Evolutionary conservation across 2,888 invertebrate genomes (phyloP), one percentile per base, ranked within the genome.

Genomic region (Eretmocerus hayati): DNA sequence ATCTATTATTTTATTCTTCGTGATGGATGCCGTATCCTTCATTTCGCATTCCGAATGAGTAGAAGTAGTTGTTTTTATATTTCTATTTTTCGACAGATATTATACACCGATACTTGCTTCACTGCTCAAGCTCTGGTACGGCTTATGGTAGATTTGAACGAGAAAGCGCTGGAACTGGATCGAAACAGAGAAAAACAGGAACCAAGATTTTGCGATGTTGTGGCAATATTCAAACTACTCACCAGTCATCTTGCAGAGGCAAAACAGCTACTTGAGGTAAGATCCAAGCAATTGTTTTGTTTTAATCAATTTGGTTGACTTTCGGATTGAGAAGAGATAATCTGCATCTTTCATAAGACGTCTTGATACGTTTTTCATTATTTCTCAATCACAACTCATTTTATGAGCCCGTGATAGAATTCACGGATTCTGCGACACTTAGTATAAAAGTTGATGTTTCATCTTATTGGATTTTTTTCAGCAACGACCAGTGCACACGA

Each of bases 111-210:
- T 72, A 87, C 91, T 38, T 85, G 87, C 67, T 90, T 89, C 72
- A 84, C 89, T 45, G 87, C 89, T 50, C 86, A 90, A 74, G 90
- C 91, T 19, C 75, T 93, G 44, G 87, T 91, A 52, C 81, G 89
- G 59, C 78, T 91, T 53, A 85, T 90, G 81, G 77, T 90, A 59
- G 86, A 86, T 71, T 77, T 83, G 60, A 78, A 80, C 60, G 77
- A 77, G 53, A 81, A 81, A 56, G 76, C 76, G 18, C 71, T 76
- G 50, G 77, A 77, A 59, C 70, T 72, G 57, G 68, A 68, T 58
- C 73, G 73, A 59, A 72, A 68, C 56, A 58, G 62, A 58, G 73
- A 77, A 44, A 75, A 74, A 53, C 73, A 74, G 42, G 72, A 77
- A 36, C 81, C 85, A 13, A 72, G 76, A 54, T 85, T 85, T 66